Conservation (phyloP, 2,797 vertebrate genomes). For the Poeciliopsis turneri region DNA sequence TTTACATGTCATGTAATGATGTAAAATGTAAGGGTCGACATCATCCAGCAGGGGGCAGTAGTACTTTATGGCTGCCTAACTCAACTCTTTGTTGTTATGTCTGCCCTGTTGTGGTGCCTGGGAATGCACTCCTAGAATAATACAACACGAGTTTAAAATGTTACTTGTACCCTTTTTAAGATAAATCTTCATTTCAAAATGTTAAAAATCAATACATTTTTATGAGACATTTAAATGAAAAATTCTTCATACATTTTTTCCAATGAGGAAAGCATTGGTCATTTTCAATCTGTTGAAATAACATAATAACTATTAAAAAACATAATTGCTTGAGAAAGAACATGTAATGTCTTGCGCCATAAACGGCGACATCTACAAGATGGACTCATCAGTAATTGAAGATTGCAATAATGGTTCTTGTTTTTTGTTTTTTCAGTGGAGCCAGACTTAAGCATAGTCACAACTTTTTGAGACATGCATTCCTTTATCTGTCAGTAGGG, state of each 20-base stretch:
- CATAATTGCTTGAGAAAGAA: neutral
- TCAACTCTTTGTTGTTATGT: constrained; percentile 1
- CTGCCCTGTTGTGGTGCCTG: neutral
- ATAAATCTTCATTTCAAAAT: neutral
- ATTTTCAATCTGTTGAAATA: neutral
- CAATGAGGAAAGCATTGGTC: neutral
- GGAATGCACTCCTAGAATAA: neutral
- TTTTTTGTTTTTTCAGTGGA: neutral
- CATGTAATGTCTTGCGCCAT: neutral
- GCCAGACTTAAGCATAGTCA: neutral
- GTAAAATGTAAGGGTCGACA: neutral
- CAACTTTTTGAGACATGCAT: neutral
- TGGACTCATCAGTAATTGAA: neutral
- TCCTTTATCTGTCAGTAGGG: neutral
- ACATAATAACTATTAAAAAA: neutral
- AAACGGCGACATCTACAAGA: neutral
- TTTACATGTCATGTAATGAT: neutral
- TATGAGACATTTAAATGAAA: constrained; percentile 7
- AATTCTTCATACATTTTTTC: neutral
- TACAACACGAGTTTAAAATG: constrained; percentile 13
- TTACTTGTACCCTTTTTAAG: constrained; percentile 13
- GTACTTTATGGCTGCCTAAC: constrained; percentile 18
- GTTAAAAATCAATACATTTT: neutral
- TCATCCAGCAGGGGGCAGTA: constrained; percentile 73
- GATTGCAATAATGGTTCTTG: neutral